Evolutionary conservation across 2,888 invertebrate genomes (phyloP).

Genomic region (Augiades crinisus): DNA sequence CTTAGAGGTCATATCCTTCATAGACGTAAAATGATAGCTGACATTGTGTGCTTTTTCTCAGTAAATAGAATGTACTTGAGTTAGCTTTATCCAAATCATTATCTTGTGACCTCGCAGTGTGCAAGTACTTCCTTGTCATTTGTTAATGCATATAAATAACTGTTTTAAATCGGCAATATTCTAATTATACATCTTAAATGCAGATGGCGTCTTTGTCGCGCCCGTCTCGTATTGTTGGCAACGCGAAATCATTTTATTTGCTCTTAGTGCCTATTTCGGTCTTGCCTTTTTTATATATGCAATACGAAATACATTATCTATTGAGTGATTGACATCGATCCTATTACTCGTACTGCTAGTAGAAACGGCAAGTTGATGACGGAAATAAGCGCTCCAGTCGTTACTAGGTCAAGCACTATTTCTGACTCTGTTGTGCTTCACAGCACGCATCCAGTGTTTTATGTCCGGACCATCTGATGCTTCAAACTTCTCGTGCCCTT

Average conservation of each 20-base stretch:
- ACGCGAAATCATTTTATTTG: background rate
- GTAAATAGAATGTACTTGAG: too few relatives aligned
- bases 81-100: background rate
- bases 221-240: constrained; percentile 11
- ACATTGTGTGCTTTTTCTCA: too few relatives aligned
- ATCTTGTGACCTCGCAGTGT: constrained; percentile 1
- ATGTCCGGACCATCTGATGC: constrained; percentile 52
- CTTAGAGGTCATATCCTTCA: too few relatives aligned
- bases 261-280: background rate
- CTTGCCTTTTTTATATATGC: background rate
- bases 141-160: background rate
- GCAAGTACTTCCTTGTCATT: background rate
- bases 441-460: constrained; percentile 62
- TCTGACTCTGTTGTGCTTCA: constrained; percentile 68
- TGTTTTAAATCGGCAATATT: background rate
- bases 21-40: too few relatives aligned
- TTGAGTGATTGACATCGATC: constrained; percentile 48
- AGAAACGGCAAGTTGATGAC: constrained; percentile 64
- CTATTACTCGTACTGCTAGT: constrained; percentile 44
- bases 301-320: constrained; percentile 22
- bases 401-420: constrained; percentile 79
- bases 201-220: constrained; percentile 8
- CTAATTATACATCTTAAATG: constrained; percentile 10
- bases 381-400: constrained; percentile 79
- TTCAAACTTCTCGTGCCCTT: constrained; percentile 45